These are phyloP conservation scores for Psittacula derbiana DNA, from an alignment of 2,797 vertebrate genomes.

Conservation along the genomic window DNA sequence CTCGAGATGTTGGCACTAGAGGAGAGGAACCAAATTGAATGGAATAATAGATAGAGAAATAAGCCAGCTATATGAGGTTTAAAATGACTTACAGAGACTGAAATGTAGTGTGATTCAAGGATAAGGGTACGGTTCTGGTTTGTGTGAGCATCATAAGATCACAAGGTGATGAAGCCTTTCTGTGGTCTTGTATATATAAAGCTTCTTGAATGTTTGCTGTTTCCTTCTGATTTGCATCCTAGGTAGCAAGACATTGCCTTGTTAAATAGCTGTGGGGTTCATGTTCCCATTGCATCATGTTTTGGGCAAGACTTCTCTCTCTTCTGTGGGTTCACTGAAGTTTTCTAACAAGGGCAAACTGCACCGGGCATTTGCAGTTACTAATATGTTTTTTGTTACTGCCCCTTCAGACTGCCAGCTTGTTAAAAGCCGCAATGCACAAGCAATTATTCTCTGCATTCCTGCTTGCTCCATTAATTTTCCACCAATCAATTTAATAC, in stretches of 20 bases:
- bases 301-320: not conserved
- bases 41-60: not conserved
- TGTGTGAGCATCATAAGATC: not conserved
- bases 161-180: not conserved
- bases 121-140: not conserved
- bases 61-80: not conserved
- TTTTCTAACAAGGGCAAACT: not conserved
- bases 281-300: not conserved
- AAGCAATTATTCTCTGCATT: not conserved
- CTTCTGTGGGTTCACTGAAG: not conserved
- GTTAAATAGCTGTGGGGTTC: not conserved
- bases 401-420: not conserved
- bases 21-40: not conserved
- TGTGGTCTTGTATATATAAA: not conserved
- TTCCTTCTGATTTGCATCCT: not conserved
- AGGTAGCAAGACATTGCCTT: not conserved
- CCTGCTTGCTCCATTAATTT: constrained; percentile 13
- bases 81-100: not conserved
- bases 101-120: not conserved
- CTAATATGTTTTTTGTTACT: not conserved
- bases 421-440: not conserved
- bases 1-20: not conserved
- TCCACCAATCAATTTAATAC: not conserved
- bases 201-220: not conserved
- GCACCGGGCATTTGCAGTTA: not conserved